Evolutionary conservation across 2,797 vertebrate species (phyloP), one percentile per base, ranked within the genome.

Genomic region (Menidia menidia): DNA sequence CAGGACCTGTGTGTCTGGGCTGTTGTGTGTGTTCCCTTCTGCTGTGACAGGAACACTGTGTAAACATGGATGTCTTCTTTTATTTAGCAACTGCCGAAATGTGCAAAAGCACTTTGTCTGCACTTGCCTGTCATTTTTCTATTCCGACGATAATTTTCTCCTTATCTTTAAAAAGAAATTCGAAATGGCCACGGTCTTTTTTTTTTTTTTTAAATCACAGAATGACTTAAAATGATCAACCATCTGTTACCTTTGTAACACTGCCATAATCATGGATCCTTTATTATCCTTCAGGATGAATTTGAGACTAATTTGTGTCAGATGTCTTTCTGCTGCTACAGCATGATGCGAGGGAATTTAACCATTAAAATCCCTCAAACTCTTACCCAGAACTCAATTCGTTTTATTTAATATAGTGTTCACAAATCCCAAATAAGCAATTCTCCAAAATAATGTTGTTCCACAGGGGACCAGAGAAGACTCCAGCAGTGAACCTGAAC

Each of bases 401-500:
- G n/a, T 54, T 54, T 32, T 14, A 62, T 19, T 52, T 60, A 13
- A 7, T 15, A 43, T 30, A 31, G 31, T 7, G 7, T 13, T 64
- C 32, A 50, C 1, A 47, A 72, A 35, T 9, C 42, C 43, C 1
- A 68, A 52, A 59, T 4, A 53, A 58, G 55, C 2, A 0, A 62
- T 57, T 70, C 18, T 13, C 25, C 31, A 30, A 52, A 30, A 32
- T 16, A 33, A 4, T 61, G 4, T 58, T 81, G 25, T 31, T 43
- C 62, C 2, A 11, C 57, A 44, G 53, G 32, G 33, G 45, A 41
- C 0, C 4, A 71, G 62, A 68, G 79, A 44, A 19, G 77, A 82
- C 65, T 71, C 55, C 9, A 66, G 31, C 61, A 35, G 63, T 56
- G 75, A 77, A 65, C 62, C 63, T 75, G 82, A 63, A 65, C 80